Percentiles rank a stretch among this genome's conserved stretches.
Evolutionary conservation across 1,140 invertebrate species (phyloP).

Genomic region (Musca domestica): DNA sequence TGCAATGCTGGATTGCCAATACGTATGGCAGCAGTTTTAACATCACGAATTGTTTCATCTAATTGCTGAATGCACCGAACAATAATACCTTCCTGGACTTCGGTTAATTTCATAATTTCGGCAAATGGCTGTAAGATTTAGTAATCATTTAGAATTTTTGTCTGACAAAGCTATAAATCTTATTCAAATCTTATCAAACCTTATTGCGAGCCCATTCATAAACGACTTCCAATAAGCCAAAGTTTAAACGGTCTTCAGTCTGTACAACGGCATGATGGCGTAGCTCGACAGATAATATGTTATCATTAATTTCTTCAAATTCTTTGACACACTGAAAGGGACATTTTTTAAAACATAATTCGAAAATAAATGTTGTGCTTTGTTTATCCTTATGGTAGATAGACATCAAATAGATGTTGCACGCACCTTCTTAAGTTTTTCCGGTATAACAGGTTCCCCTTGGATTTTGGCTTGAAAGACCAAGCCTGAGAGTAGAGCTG

Average conservation of each 20-base stretch:
- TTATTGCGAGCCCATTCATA: conserved; percentile 93
- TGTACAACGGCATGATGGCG: conserved; percentile 37
- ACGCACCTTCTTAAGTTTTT: conserved; percentile 56
- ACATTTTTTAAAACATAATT: neutral
- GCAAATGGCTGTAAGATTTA: conserved; percentile 71
- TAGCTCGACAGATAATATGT: conserved; percentile 42
- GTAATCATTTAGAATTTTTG: neutral
- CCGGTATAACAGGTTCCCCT: conserved; percentile 58
- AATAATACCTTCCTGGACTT: conserved; percentile 97
- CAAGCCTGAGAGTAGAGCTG: conserved; percentile 84
- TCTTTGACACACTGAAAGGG: conserved; percentile 36
- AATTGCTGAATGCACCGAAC: conserved; percentile 96
- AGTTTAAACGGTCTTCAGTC: conserved; percentile 68
- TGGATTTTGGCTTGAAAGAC: conserved; percentile 84
- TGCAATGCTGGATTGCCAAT: conserved; percentile 89
- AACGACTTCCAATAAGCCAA: conserved; percentile 88
- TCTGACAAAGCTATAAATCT: neutral
- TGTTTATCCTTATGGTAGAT: neutral
- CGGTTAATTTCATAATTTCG: conserved; percentile 88
- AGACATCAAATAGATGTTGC: neutral
- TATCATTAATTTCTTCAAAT: conserved; percentile 47
- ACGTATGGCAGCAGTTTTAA: conserved; percentile 87
- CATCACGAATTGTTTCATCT: conserved; percentile 88
- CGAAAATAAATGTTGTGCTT: neutral
- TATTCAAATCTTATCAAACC: conserved; percentile 54